phyloP scores from a whole-genome alignment of 2,888 invertebrate genomes.

The Zaprionus lineosus region DNA sequence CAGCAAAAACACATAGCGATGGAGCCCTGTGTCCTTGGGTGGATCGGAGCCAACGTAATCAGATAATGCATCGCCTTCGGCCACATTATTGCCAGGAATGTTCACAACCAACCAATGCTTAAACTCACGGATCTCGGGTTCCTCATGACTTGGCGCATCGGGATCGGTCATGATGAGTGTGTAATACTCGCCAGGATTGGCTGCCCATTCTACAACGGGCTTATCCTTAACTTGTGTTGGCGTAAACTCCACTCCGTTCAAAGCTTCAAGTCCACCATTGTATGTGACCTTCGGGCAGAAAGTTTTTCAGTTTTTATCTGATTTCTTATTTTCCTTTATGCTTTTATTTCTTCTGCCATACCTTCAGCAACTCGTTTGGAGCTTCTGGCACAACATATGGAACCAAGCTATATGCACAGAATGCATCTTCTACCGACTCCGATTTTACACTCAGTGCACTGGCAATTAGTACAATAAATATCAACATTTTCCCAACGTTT shows the following conservation, averaged over 20 bases:
- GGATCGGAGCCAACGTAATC: constrained; percentile 93
- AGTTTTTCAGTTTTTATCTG: constrained; percentile 14
- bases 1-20: constrained; percentile 90
- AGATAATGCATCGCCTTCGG: constrained; percentile 88
- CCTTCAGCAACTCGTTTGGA: constrained; percentile 58
- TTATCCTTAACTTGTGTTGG: constrained; percentile 84
- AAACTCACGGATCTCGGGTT: constrained; percentile 92
- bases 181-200: constrained; percentile 64
- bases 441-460: constrained; percentile 34
- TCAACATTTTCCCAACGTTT: background rate
- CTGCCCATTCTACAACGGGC: constrained; percentile 72
- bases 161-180: constrained; percentile 85
- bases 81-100: constrained; percentile 88
- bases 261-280: constrained; percentile 82
- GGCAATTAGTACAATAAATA: constrained; percentile 22
- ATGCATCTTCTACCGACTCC: constrained; percentile 84
- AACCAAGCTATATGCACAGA: constrained; percentile 83
- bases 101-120: constrained; percentile 96
- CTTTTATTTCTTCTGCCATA: constrained; percentile 13
- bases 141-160: constrained; percentile 92
- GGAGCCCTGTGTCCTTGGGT: constrained; percentile 88
- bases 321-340: too few relatives aligned
- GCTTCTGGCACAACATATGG: constrained; percentile 67
- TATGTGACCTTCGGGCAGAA: constrained; percentile 65
- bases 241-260: constrained; percentile 87